Evolutionary conservation across 1,140 invertebrate genomes (phyloP).

Genomic region (Drosophila prosaltans): DNA sequence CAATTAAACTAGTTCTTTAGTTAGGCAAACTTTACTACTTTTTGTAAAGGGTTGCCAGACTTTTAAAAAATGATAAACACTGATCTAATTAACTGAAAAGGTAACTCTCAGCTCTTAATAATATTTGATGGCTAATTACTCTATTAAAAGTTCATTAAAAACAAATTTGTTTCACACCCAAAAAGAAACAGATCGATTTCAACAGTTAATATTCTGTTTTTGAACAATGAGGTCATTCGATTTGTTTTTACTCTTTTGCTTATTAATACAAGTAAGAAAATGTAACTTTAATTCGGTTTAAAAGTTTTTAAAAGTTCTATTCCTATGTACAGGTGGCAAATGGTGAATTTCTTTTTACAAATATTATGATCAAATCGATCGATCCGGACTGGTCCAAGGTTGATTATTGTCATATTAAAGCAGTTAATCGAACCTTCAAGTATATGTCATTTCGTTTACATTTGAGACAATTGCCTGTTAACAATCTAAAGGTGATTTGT

Average conservation of each 20-base stretch:
- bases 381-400: conserved; percentile 9
- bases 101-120: not conserved
- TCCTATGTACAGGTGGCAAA: no score
- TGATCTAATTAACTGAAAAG: not conserved
- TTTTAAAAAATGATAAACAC: not conserved
- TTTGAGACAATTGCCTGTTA: conserved; percentile 23
- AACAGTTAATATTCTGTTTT: not conserved
- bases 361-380: not conserved
- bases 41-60: not conserved
- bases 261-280: conserved; percentile 1
- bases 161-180: not conserved
- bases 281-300: not conserved
- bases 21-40: no score
- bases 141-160: conserved; percentile 3
- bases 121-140: not conserved
- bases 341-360: conserved; percentile 2
- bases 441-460: conserved; percentile 6
- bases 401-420: conserved; percentile 17
- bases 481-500: conserved; percentile 18
- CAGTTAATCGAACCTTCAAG: conserved; percentile 40
- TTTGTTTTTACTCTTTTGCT: not conserved
- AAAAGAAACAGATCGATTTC: not conserved
- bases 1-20: no score
- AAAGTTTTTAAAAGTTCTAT: no score
- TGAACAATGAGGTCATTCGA: conserved; percentile 5